phyloP scores from a whole-genome alignment of 1,140 invertebrate genomes.

The Caenorhabditis briggsae region DNA sequence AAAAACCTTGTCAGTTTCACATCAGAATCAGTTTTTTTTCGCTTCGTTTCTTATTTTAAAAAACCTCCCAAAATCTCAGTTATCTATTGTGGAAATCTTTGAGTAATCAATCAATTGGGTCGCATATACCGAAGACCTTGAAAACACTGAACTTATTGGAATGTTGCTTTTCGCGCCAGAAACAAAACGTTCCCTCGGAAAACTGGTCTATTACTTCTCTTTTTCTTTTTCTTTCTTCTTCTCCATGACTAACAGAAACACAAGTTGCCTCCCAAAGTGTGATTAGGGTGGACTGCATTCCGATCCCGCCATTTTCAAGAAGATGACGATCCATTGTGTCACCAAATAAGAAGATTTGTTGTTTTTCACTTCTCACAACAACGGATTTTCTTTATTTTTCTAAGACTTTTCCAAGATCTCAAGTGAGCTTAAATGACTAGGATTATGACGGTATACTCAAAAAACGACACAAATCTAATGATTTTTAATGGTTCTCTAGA shows the following conservation, averaged over 20 bases:
- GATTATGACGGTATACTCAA: no score
- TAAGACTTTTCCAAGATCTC: not conserved
- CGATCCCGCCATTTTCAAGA: slow-evolving; percentile 35
- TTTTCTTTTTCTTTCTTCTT: slow-evolving; percentile 10
- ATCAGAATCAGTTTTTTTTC: slow-evolving; percentile 43
- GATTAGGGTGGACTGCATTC: slow-evolving; percentile 42
- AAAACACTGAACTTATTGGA: slow-evolving; percentile 45
- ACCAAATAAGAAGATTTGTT: slow-evolving; percentile 44
- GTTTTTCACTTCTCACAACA: not conserved
- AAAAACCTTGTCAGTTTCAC: slow-evolving; percentile 29
- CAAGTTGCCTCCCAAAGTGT: slow-evolving; percentile 5
- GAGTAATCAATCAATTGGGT: slow-evolving; percentile 43
- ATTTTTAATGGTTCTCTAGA: no score
- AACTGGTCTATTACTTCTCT: slow-evolving; percentile 39
- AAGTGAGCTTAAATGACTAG: no score
- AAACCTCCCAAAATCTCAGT: slow-evolving; percentile 16
- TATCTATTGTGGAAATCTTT: slow-evolving; percentile 28
- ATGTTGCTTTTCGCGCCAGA: slow-evolving; percentile 50
- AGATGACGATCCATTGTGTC: not conserved
- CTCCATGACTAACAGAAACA: not conserved
- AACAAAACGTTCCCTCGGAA: slow-evolving; percentile 41
- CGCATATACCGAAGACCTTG: slow-evolving; percentile 21
- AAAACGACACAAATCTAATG: no score
- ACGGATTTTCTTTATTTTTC: not conserved
- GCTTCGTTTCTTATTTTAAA: not conserved